phyloP scores from a whole-genome alignment of 2,113 vertebrate species.

The Cyanoderma ruficeps region DNA sequence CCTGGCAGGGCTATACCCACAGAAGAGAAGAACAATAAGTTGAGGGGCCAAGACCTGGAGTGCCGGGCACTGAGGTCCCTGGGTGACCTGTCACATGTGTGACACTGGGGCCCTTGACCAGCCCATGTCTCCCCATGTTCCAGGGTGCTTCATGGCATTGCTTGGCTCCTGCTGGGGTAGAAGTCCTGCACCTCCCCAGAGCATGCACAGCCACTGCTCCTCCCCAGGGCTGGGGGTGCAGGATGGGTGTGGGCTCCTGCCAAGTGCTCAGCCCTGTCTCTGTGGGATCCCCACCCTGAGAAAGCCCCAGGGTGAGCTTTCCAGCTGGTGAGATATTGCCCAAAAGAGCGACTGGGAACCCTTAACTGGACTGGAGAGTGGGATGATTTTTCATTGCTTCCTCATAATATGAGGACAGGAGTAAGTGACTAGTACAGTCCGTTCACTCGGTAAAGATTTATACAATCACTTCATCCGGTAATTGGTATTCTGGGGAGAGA shows the following conservation, averaged over 20 bases:
- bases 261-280: neutral
- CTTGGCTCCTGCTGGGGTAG: neutral
- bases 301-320: rapidly evolving
- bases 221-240: neutral
- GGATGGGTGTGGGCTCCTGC: neutral
- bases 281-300: neutral
- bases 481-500: conserved; percentile 76
- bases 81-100: rapidly evolving
- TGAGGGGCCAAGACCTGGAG: neutral
- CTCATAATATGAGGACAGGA: conserved; percentile 48
- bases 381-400: conserved; percentile 35
- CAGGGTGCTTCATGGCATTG: rapidly evolving
- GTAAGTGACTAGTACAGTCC: conserved; percentile 60
- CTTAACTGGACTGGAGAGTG: neutral
- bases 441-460: conserved; percentile 51
- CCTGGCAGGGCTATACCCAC: neutral
- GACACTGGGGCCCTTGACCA: neutral
- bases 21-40: neutral
- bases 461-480: conserved; percentile 54
- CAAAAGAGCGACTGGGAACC: neutral
- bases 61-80: rapidly evolving
- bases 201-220: neutral
- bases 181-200: neutral
- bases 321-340: neutral
- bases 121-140: rapidly evolving